Conservation (phyloP, 1,140 invertebrate species). For the Acromyrmex heyeri region DNA sequence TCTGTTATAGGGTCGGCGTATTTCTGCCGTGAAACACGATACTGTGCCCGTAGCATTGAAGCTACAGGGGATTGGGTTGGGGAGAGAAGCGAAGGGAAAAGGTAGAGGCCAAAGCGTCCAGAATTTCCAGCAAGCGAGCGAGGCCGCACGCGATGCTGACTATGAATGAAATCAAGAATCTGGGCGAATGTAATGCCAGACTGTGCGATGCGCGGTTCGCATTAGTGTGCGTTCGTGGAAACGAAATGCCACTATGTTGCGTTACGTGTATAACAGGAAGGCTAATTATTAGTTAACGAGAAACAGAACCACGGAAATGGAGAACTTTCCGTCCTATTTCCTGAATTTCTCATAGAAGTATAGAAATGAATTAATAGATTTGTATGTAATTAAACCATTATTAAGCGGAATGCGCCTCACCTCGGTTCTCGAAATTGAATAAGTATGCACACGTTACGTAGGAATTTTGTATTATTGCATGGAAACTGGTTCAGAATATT, state of each 20-base stretch:
- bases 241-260: conserved; percentile 35
- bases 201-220: neutral
- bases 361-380: conserved; percentile 12
- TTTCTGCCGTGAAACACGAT: conserved; percentile 41
- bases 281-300: conserved; percentile 48
- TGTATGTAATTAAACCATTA: conserved; percentile 22
- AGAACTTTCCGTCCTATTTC: conserved; percentile 28
- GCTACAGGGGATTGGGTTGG: neutral
- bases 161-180: conserved; percentile 65
- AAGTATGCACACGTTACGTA: neutral
- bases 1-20: neutral
- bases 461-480: neutral
- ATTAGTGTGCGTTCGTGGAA: neutral
- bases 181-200: neutral
- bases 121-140: conserved; percentile 35
- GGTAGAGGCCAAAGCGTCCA: conserved; percentile 26
- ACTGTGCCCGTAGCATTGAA: conserved; percentile 12
- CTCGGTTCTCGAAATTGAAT: neutral
- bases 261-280: conserved; percentile 8
- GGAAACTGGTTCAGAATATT: conserved; percentile 11
- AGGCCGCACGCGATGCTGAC: conserved; percentile 35
- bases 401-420: neutral
- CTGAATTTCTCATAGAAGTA: conserved; percentile 22
- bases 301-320: conserved; percentile 1
- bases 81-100: neutral